Percentiles rank a stretch among this genome's conserved stretches.
These are phyloP conservation scores for Philereme transversata DNA, from an alignment of 2,888 invertebrate species.

Conservation along the genomic window DNA sequence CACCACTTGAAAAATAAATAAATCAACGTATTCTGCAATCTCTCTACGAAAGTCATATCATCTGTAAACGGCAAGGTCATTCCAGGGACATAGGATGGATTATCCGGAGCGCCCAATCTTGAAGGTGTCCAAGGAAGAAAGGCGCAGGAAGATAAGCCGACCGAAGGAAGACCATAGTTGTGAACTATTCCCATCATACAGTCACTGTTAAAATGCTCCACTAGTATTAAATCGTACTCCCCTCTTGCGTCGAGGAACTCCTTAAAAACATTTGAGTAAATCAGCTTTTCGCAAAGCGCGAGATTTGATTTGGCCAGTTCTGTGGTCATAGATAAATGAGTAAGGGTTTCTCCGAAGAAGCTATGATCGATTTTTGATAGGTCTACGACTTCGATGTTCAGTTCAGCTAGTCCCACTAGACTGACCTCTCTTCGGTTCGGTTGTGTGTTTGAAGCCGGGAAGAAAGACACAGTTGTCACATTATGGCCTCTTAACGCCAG, in stretches of 20 bases:
- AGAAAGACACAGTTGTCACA: conserved; percentile 75
- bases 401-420: conserved; percentile 43
- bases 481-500: conserved; percentile 70
- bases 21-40: conserved; percentile 68
- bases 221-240: conserved; percentile 74
- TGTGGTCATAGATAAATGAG: conserved; percentile 41
- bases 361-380: conserved; percentile 45
- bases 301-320: conserved; percentile 46
- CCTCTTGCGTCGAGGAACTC: conserved; percentile 54
- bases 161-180: conserved; percentile 64
- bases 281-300: conserved; percentile 49
- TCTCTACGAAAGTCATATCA: conserved; percentile 66
- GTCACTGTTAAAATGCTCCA: conserved; percentile 77
- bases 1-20: conserved; percentile 44
- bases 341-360: conserved; percentile 40
- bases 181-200: conserved; percentile 73
- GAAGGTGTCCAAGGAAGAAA: conserved; percentile 65
- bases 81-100: conserved; percentile 66
- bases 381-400: conserved; percentile 53
- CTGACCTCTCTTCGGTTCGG: conserved; percentile 56
- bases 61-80: conserved; percentile 52
- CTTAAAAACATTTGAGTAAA: conserved; percentile 53
- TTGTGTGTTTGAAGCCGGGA: conserved; percentile 50
- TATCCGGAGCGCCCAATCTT: conserved; percentile 65
- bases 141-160: conserved; percentile 66